phyloP scores from a whole-genome alignment of 2,797 vertebrate genomes.

The Meriones psammophilus region DNA sequence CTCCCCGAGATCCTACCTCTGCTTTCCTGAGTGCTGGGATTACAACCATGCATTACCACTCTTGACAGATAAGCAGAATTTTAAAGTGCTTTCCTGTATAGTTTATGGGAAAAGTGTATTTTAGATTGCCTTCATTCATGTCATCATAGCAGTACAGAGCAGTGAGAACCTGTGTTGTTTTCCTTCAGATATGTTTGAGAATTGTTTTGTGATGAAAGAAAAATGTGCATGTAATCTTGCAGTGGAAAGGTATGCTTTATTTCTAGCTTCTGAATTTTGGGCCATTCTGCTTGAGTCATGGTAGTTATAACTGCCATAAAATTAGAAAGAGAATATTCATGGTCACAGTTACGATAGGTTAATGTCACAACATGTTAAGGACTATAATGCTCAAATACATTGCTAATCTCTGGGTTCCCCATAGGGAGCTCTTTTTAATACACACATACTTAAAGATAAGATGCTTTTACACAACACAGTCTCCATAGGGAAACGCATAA shows the following conservation, averaged over 20 bases:
- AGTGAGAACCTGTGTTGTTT: background rate
- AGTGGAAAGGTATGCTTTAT: background rate
- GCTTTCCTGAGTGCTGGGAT: too few relatives aligned
- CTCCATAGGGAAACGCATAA: background rate
- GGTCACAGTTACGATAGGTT: background rate
- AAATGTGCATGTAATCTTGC: background rate
- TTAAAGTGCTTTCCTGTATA: background rate
- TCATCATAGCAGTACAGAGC: background rate
- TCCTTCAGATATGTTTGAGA: background rate
- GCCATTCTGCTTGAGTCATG: background rate
- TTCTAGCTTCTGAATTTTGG: background rate
- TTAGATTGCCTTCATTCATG: background rate
- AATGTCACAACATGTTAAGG: background rate
- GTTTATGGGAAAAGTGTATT: background rate
- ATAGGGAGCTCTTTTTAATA: background rate
- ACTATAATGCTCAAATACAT: background rate
- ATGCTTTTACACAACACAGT: background rate
- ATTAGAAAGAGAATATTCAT: slow-evolving; percentile 30
- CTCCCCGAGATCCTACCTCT: too few relatives aligned
- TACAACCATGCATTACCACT: too few relatives aligned
- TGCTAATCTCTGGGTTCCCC: background rate
- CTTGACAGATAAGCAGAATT: background rate
- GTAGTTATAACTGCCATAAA: background rate
- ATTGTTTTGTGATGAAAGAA: background rate
- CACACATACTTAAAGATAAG: slow-evolving; percentile 36